Percentiles rank a stretch among this genome's conserved stretches.
Conservation (phyloP, 1,140 invertebrate species). For the Acromyrmex heyeri region DNA sequence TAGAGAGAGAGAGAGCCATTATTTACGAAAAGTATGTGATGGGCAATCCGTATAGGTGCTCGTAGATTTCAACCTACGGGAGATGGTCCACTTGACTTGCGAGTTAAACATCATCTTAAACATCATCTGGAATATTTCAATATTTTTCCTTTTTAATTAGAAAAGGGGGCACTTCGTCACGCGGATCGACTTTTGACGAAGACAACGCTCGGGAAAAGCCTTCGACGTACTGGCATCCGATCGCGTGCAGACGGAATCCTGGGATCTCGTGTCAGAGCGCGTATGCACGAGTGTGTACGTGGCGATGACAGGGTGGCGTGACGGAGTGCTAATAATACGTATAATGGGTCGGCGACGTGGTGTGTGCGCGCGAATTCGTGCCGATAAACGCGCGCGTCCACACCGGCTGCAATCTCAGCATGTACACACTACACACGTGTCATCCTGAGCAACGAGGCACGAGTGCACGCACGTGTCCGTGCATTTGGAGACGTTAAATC, state of each 20-base stretch:
- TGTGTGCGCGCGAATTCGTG: constrained; percentile 70
- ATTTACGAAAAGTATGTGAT: too few relatives aligned
- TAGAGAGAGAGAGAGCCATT: too few relatives aligned
- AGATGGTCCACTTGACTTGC: too few relatives aligned
- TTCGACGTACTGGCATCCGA: constrained; percentile 27
- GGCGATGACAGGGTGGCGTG: constrained; percentile 81
- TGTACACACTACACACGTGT: constrained; percentile 42
- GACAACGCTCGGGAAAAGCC: constrained; percentile 8
- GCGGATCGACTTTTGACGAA: constrained; percentile 1
- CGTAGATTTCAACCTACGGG: too few relatives aligned
- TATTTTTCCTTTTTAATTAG: not conserved
- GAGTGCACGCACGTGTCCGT: constrained; percentile 40
- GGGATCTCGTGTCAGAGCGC: constrained; percentile 64
- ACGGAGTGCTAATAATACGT: constrained; percentile 84
- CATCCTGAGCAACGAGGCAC: constrained; percentile 24
- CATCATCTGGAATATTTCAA: too few relatives aligned
- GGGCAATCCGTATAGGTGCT: too few relatives aligned
- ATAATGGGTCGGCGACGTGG: constrained; percentile 76
- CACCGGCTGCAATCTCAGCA: constrained; percentile 36
- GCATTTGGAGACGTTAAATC: constrained; percentile 51
- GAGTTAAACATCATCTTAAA: too few relatives aligned
- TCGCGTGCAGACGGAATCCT: constrained; percentile 37
- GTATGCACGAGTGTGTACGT: constrained; percentile 71
- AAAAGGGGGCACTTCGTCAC: not conserved
- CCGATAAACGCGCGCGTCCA: constrained; percentile 69